Percentiles rank a stretch among this genome's conserved stretches.
Conservation (phyloP, 2,797 vertebrate species). For the Melanotaenia maccullochi region DNA sequence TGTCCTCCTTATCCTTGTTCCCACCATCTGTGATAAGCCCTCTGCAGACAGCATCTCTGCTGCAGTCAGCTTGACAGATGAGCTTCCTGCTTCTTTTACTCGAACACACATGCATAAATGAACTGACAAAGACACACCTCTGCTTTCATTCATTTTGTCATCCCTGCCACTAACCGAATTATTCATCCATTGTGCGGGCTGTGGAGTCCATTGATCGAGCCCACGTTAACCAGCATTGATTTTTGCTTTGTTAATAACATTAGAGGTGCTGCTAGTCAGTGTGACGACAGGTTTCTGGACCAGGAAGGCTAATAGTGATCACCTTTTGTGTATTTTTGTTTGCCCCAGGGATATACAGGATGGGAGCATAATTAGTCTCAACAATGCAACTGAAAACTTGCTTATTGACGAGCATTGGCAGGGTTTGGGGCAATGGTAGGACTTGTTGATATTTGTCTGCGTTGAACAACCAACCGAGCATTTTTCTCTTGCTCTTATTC, state of each 20-base stretch:
- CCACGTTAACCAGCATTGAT: conserved; percentile 67
- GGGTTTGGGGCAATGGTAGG: conserved; percentile 18
- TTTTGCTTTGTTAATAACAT: conserved; percentile 64
- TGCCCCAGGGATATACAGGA: conserved; percentile 20
- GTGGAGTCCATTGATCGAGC: conserved; percentile 53
- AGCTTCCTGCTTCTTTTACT: conserved; percentile 29
- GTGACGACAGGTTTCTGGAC: conserved; percentile 15
- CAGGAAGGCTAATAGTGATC: conserved; percentile 35
- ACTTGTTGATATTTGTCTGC: conserved; percentile 40
- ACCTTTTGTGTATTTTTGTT: conserved; percentile 33
- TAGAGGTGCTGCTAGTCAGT: conserved; percentile 32
- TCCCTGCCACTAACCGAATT: conserved; percentile 32
- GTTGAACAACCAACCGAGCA: neutral
- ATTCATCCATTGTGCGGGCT: conserved; percentile 38
- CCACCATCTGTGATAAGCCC: conserved; percentile 48
- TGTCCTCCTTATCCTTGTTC: conserved; percentile 17
- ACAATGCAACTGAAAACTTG: conserved; percentile 37
- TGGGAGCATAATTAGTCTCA: conserved; percentile 46
- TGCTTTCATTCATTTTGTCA: conserved; percentile 37
- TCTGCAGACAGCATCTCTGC: conserved; percentile 43
- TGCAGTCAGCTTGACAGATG: conserved; percentile 47
- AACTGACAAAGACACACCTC: conserved; percentile 18
- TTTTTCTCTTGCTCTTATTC: neutral
- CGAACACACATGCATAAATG: conserved; percentile 13
- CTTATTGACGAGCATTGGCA: conserved; percentile 26